These are phyloP conservation scores for Philotrypesis tridentata DNA, from an alignment of 1,140 invertebrate genomes.

Conservation along the genomic window DNA sequence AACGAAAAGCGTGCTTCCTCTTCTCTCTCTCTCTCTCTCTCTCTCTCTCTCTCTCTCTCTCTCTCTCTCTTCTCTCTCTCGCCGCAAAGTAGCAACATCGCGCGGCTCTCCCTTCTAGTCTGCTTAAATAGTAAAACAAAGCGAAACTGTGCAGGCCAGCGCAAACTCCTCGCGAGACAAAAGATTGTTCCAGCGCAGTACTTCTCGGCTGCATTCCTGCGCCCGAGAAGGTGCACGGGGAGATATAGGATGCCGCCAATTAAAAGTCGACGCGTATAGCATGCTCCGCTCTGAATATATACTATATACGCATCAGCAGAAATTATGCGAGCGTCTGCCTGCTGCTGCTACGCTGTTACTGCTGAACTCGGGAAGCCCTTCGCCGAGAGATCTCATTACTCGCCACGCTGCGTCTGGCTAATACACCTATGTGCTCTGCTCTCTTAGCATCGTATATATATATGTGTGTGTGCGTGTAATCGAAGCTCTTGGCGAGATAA, in stretches of 20 bases:
- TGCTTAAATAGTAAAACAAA: neutral
- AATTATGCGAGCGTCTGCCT: conserved; percentile 1
- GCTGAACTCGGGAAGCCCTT: conserved; percentile 16
- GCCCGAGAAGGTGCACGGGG: neutral
- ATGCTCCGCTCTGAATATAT: neutral
- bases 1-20: neutral
- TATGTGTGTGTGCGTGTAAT: neutral
- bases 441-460: too few relatives aligned
- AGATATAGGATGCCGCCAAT: conserved; percentile 33
- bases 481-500: neutral
- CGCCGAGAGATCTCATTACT: neutral
- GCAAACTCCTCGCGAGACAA: neutral
- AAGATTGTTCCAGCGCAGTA: conserved; percentile 25
- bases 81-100: neutral
- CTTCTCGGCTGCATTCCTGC: neutral
- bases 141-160: neutral
- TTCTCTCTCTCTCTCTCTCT: too few relatives aligned
- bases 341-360: neutral
- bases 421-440: too few relatives aligned
- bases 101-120: too few relatives aligned
- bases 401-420: neutral
- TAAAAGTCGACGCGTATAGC: conserved; percentile 21
- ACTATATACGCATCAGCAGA: conserved; percentile 28
- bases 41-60: too few relatives aligned
- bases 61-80: too few relatives aligned